phyloP scores from a whole-genome alignment of 2,888 invertebrate genomes.

The Furcula furcula region DNA sequence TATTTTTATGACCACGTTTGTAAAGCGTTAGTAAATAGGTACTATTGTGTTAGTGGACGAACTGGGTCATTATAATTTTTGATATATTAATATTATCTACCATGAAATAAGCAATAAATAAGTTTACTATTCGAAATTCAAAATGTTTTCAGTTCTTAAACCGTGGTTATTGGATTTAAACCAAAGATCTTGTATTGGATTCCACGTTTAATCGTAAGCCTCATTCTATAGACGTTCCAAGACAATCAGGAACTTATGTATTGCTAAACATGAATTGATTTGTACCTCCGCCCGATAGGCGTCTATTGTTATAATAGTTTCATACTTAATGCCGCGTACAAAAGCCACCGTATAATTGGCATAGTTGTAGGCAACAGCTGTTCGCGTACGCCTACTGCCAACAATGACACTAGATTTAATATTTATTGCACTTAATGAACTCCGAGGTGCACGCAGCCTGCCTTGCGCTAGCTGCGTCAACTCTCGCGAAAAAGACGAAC shows the following conservation, averaged over 20 bases:
- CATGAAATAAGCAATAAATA: too few species aligned
- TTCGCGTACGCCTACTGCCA: constrained; percentile 48
- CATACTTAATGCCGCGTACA: constrained; percentile 68
- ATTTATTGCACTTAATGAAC: constrained; percentile 78
- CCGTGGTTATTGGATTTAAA: neutral
- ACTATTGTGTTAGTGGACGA: too few species aligned
- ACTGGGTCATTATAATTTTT: too few species aligned
- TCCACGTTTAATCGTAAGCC: constrained; percentile 5
- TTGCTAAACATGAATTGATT: constrained; percentile 35
- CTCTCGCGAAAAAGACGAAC: constrained; percentile 58
- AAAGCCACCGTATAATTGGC: constrained; percentile 70
- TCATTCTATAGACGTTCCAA: constrained; percentile 21
- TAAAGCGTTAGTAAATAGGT: too few species aligned
- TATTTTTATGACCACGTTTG: too few species aligned
- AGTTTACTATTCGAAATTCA: too few species aligned
- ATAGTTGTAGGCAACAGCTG: constrained; percentile 69
- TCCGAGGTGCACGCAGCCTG: constrained; percentile 46
- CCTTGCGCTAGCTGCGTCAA: constrained; percentile 33
- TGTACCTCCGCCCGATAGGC: constrained; percentile 33
- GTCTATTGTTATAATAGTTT: constrained; percentile 60
- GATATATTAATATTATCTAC: too few species aligned
- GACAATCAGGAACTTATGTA: constrained; percentile 20
- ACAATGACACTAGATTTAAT: constrained; percentile 79
- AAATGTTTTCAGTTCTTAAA: neutral
- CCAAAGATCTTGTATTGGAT: constrained; percentile 4